Conservation (phyloP, 1,140 invertebrate species). For the Drosophila cardini region DNA sequence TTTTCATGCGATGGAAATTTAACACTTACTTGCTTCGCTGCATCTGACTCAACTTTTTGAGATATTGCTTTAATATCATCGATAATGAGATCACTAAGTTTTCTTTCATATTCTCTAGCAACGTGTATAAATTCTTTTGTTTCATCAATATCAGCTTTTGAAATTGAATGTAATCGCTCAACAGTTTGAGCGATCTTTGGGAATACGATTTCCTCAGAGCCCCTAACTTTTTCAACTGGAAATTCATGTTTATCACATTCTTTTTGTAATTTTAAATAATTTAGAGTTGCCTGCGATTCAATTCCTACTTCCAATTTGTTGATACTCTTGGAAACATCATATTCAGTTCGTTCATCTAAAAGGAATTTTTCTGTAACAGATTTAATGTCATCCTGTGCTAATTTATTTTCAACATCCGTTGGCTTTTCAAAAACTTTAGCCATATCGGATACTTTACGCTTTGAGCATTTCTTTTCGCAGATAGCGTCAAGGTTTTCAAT, state of each 20-base stretch:
- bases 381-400: constrained; percentile 32
- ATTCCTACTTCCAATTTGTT: constrained; percentile 46
- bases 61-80: constrained; percentile 14
- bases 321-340: constrained; percentile 43
- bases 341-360: constrained; percentile 45
- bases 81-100: constrained; percentile 39
- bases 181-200: constrained; percentile 58
- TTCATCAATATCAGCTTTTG: constrained; percentile 60
- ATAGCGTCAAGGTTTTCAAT: constrained; percentile 59
- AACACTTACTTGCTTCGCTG: neutral
- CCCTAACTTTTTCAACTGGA: constrained; percentile 47
- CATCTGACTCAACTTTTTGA: constrained; percentile 2
- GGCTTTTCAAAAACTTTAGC: constrained; percentile 48
- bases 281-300: constrained; percentile 26
- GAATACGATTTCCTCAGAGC: constrained; percentile 41
- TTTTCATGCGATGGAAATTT: constrained; percentile 57
- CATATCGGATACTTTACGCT: constrained; percentile 60
- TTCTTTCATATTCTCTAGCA: constrained; percentile 45
- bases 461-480: constrained; percentile 70
- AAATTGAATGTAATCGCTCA: constrained; percentile 71
- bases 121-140: constrained; percentile 54
- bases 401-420: constrained; percentile 6
- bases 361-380: constrained; percentile 55
- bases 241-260: constrained; percentile 66
- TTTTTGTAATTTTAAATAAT: constrained; percentile 38